Evolutionary conservation across 2,113 vertebrate genomes (phyloP), one percentile per base, ranked within the genome.

Genomic region (Rhipidura dahli): DNA sequence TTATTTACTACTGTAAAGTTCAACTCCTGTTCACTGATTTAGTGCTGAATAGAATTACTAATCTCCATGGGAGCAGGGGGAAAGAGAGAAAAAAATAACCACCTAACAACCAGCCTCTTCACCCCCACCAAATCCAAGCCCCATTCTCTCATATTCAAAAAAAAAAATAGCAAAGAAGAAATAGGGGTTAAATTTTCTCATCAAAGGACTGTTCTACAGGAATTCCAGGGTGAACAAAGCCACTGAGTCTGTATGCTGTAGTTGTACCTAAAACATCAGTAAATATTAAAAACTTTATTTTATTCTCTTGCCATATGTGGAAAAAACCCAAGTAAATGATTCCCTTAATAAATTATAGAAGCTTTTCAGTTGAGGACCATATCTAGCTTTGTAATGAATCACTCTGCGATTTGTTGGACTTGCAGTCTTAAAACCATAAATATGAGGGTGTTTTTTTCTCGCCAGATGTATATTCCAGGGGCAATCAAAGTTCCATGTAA

Each of bases 301-400:
- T 64, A 54, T 54, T 75, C 57, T 51, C 65, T 53, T 75, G 39
- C 56, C 19, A 49, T 57, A 71, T 11, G 15, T 61, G 10, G 33
- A 28, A 66, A 90, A 94, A 96, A 39, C 50, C 69, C 22, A 84
- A 71, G 19, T n/a, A 93, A 85, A 87, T 63, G 1, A 40, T 60
- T 53, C 3, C 3, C 49, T 91, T 87, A 94, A 95, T 78, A 95
- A 94, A 94, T 83, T 83, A 91, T 22, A 63, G 6, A 19, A 60
- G 24, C 27, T 87, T 95, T 96, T 85, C 72, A 47, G 37, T 70
- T 82, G 54, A 87, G 89, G 57, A 37, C 31, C 40, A 57, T 53
- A 57, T 53, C 49, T 68, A 80, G 13, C 37, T 91, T 92, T 95
- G 45, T 54, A 90, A 83, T 71, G n/a, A 95, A 90, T 94, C 35